These are phyloP conservation scores for Sporophila hypoxantha DNA, from an alignment of 2,113 vertebrate species.

Conservation along the genomic window DNA sequence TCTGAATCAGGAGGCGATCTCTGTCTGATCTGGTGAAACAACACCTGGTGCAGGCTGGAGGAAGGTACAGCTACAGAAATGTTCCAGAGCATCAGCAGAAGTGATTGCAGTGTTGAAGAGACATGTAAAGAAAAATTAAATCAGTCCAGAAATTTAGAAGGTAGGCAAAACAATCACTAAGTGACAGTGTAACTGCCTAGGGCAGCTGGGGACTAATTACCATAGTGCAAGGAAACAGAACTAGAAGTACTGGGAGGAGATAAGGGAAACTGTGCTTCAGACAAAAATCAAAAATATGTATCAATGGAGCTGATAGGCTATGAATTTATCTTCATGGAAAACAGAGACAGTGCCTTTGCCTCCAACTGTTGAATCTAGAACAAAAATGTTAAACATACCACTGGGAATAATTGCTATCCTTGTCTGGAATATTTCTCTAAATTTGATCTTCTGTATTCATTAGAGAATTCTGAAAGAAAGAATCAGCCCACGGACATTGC, in stretches of 20 bases:
- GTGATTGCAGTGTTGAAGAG: neutral
- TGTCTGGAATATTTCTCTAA: neutral
- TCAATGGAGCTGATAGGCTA: neutral
- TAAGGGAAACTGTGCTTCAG: neutral
- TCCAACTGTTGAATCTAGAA: constrained; percentile 32
- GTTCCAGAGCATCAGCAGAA: neutral
- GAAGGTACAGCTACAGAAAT: neutral
- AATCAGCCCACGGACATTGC: neutral
- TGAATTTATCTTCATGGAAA: constrained; percentile 13
- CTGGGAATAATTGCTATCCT: constrained; percentile 11
- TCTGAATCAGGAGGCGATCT: neutral
- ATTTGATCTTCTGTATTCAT: neutral
- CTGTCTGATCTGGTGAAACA: neutral
- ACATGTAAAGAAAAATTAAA: neutral
- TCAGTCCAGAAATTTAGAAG: neutral
- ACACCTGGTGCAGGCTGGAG: neutral
- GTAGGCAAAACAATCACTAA: neutral
- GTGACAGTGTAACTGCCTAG: neutral
- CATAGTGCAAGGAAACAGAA: neutral
- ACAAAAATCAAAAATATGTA: neutral
- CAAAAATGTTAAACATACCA: neutral
- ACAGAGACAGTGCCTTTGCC: neutral
- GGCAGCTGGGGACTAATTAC: constrained; percentile 15
- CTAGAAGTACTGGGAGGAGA: neutral
- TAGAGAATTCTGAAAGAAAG: constrained; percentile 8